Base-by-base conservation (phyloP, 2,888 invertebrate species). In the Pheosia gnoma region DNA sequence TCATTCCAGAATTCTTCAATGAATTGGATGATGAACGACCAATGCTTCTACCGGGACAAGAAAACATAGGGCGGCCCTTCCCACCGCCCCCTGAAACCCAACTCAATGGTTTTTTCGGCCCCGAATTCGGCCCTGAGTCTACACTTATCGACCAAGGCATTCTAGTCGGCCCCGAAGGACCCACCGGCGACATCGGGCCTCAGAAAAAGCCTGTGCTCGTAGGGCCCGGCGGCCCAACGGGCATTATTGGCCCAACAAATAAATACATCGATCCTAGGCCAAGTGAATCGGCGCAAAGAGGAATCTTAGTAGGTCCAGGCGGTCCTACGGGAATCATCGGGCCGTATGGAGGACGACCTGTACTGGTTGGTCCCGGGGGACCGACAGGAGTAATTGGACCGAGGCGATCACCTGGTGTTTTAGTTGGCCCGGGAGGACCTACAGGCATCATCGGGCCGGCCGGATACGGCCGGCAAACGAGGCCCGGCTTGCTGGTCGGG, bases 281-380 rank as follows among this genome's bases (percentile, higher is more conserved):
- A 90, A 79, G 77, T 55, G 78, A 79, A 57, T 62, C 79, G 0
- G 83, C 82, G 43, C 87, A 86, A 62, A 68, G 80, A 49, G 84
- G 80, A 6, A 65, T 95, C 3, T 77, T 95, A 9, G 92, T 93
- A 0, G 94, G 94, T 3, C 93, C 94, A 0, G 89, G 89, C 3
- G 89, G 89, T 0, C 85, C 88, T 1, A 81, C 84, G 3, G 83
- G 83, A 7, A 66, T 77, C 7, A 78, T 82, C 5, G 85, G 82
- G 2, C 75, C 83, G 11, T 80, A 74, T 41, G 77, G 71, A 0
- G 62, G 78, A 58, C 62, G 78, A 45, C 77, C 75, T 6, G 62
- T 94, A 10, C 77, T 95, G 11, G 75, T 92, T 1, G 94, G 94
- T 2, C 93, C 94, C 0, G 92, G 90, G 0, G 89, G 90, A 43